Evolutionary conservation across 2,113 vertebrate species (phyloP), one percentile per base, ranked within the genome.

Genomic region (Daubentonia madagascariensis): DNA sequence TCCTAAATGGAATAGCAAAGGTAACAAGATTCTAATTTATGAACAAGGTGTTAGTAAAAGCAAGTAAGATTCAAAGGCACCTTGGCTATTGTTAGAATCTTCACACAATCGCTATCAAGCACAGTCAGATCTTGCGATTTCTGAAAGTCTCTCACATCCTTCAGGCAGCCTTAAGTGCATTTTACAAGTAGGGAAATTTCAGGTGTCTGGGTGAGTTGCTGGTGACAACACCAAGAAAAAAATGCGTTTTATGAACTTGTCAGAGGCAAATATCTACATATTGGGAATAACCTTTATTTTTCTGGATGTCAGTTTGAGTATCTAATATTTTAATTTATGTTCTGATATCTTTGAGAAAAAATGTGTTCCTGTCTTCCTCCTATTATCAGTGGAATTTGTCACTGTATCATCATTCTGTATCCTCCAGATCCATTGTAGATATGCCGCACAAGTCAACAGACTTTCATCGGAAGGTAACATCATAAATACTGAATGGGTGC

Each of bases 321-420:
- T 59, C 90, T 96, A 94, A 94, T 28, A 79, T 90, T 95, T 97
- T 97, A 97, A 96, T 97, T 98, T 95, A 85, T 57, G 52, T 93
- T 80, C 35, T 68, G 75, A 43, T 89, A 93, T 68, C 70, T 91
- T 96, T 93, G 95, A 91, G 87, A 98, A 92, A 90, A 98, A 94
- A 90, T 59, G 54, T 85, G 54, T 23, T 73, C 43, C 72, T 76
- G 92, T 96, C 91, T 84, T 93, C 72, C 72, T 11, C 70, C 43
- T 87, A 63, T 89, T 96, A 25, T 52, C 48, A 86, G 59, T 73
- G 35, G 70, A 45, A 92, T 90, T 63, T 95, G 72, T 76, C 94
- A 90, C 6, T 81, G 32, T 52, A 52, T 30, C 50, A 72, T 73
- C 57, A 23, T 83, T 61, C 48, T 25, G 4, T 7, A 37, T 28